Evolutionary conservation across 2,888 invertebrate species (phyloP).

Genomic region (Anagyrus pseudococci): DNA sequence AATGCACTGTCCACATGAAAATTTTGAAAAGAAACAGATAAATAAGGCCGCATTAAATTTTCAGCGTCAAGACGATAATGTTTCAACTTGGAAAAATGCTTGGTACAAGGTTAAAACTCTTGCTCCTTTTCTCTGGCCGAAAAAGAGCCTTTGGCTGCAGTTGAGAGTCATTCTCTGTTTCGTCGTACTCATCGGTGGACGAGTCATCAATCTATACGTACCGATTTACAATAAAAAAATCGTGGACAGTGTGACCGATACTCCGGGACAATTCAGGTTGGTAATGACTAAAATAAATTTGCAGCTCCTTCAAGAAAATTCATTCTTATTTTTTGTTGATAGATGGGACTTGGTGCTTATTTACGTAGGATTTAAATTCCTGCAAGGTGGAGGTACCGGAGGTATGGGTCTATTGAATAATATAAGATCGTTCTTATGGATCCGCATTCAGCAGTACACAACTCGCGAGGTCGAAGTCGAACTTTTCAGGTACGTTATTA

Average conservation of each 20-base stretch:
- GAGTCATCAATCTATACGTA: slow-evolving; percentile 88
- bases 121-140: slow-evolving; percentile 94
- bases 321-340: slow-evolving; percentile 47
- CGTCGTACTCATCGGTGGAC: slow-evolving; percentile 75
- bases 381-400: slow-evolving; percentile 94
- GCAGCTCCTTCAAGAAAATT: neutral
- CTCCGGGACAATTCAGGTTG: slow-evolving; percentile 51
- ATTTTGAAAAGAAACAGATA: slow-evolving; percentile 23
- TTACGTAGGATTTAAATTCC: slow-evolving; percentile 87
- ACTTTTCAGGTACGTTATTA: slow-evolving; percentile 49
- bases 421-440: slow-evolving; percentile 91
- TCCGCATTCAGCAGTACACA: slow-evolving; percentile 93
- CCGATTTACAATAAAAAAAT: slow-evolving; percentile 93
- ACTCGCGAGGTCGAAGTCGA: slow-evolving; percentile 86
- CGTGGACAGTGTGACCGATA: slow-evolving; percentile 60
- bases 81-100: slow-evolving; percentile 81
- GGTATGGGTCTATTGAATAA: slow-evolving; percentile 94
- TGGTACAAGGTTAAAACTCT: slow-evolving; percentile 81
- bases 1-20: neutral
- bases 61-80: slow-evolving; percentile 65
- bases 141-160: slow-evolving; percentile 78
- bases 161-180: slow-evolving; percentile 84
- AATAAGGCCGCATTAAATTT: slow-evolving; percentile 37
- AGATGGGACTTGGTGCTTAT: slow-evolving; percentile 90
- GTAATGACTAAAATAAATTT: slow-evolving; percentile 13